phyloP scores from a whole-genome alignment of 1,140 invertebrate genomes.

The Harpegnathos saltator region DNA sequence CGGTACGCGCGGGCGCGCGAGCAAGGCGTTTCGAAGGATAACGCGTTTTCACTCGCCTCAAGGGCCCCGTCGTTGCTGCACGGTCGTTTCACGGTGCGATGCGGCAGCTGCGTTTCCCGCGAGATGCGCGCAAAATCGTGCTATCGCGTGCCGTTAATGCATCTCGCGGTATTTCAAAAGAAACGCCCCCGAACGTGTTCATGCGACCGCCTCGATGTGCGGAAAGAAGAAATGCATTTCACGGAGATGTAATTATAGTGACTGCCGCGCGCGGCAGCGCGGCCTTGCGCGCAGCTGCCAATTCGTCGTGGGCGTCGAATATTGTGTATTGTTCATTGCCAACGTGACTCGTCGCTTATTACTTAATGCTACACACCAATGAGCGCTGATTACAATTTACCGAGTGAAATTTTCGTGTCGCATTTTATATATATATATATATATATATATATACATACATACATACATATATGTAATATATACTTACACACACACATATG shows the following conservation, averaged over 20 bases:
- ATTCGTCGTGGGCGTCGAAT: slow-evolving; percentile 56
- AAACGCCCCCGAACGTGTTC: background rate
- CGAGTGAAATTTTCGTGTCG: slow-evolving; percentile 7
- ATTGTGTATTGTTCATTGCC: slow-evolving; percentile 54
- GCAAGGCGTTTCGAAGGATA: background rate
- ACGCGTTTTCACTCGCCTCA: background rate
- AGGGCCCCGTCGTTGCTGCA: background rate
- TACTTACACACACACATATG: no score
- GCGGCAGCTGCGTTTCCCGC: background rate
- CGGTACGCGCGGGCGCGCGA: background rate
- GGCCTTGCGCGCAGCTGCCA: slow-evolving; percentile 51
- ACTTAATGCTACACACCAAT: slow-evolving; percentile 55
- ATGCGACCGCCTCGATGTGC: background rate
- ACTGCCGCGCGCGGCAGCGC: background rate
- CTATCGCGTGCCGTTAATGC: slow-evolving; percentile 43
- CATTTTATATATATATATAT: slow-evolving; percentile 1
- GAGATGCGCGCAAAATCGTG: slow-evolving; percentile 2
- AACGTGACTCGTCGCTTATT: slow-evolving; percentile 54
- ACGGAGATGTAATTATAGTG: slow-evolving; percentile 45
- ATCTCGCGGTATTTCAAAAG: background rate
- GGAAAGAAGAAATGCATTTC: slow-evolving; percentile 54
- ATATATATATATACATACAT: no score
- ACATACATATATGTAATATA: no score
- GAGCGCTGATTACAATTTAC: slow-evolving; percentile 40
- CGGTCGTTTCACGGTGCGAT: background rate